These are phyloP conservation scores for Podabrus alpinus DNA, from an alignment of 2,888 invertebrate species.

Conservation along the genomic window DNA sequence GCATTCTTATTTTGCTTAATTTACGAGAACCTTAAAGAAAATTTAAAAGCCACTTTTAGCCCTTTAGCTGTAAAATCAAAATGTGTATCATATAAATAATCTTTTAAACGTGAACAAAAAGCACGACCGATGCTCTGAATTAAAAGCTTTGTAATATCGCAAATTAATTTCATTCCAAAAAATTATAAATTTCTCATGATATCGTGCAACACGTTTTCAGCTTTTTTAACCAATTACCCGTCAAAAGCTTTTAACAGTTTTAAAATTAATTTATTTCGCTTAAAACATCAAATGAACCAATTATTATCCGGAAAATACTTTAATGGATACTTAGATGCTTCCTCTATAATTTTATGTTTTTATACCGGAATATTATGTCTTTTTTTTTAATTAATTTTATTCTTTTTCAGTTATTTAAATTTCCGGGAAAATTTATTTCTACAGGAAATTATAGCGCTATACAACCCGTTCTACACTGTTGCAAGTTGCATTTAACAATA, in stretches of 20 bases:
- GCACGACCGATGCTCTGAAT: neutral
- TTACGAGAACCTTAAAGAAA: neutral
- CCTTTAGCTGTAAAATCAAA: neutral
- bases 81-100: neutral
- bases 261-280: neutral
- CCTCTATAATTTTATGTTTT: neutral
- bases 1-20: neutral
- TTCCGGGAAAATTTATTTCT: neutral
- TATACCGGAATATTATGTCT: neutral
- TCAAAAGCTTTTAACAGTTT: neutral
- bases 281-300: neutral
- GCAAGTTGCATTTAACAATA: no score
- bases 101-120: neutral
- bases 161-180: neutral
- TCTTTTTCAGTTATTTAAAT: neutral
- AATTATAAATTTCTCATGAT: neutral
- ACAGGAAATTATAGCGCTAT: neutral
- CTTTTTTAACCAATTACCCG: neutral
- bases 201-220: neutral
- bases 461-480: neutral
- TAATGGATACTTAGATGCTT: neutral
- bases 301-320: neutral
- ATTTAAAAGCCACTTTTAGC: neutral
- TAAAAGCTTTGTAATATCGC: neutral
- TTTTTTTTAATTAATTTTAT: no score